phyloP scores from a whole-genome alignment of 2,797 vertebrate species.

The Cichlasoma orientale region DNA sequence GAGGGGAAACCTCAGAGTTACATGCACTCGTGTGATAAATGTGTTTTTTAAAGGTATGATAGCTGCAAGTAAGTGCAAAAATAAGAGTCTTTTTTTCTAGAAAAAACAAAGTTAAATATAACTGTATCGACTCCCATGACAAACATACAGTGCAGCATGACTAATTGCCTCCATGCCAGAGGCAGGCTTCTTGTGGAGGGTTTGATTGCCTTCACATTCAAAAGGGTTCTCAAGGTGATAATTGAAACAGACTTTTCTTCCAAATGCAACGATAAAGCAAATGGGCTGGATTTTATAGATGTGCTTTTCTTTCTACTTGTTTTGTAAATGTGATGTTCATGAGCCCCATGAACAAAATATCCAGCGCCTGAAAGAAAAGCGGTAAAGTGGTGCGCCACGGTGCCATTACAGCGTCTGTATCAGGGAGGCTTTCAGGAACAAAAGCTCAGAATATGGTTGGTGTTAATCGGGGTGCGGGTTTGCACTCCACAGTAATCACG shows the following conservation, averaged over 20 bases:
- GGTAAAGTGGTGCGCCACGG: background rate
- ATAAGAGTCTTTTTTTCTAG: background rate
- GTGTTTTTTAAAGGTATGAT: background rate
- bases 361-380: background rate
- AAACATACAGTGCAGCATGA: conserved; percentile 16
- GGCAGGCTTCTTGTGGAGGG: conserved; percentile 17
- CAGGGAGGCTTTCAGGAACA: background rate
- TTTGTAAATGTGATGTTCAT: conserved; percentile 16
- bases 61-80: background rate
- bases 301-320: conserved; percentile 11
- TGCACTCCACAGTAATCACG: background rate
- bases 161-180: conserved; percentile 21
- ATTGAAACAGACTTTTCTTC: conserved; percentile 39
- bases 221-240: conserved; percentile 48
- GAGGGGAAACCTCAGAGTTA: rapidly evolving
- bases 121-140: background rate
- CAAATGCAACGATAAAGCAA: conserved; percentile 32
- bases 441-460: background rate
- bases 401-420: background rate
- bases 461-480: background rate
- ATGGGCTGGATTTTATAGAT: conserved; percentile 35
- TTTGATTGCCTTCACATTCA: conserved; percentile 54
- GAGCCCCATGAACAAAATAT: conserved; percentile 16
- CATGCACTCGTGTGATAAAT: background rate
- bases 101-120: background rate